Conservation (phyloP, 2,113 vertebrate species). For the Merops nubicus region DNA sequence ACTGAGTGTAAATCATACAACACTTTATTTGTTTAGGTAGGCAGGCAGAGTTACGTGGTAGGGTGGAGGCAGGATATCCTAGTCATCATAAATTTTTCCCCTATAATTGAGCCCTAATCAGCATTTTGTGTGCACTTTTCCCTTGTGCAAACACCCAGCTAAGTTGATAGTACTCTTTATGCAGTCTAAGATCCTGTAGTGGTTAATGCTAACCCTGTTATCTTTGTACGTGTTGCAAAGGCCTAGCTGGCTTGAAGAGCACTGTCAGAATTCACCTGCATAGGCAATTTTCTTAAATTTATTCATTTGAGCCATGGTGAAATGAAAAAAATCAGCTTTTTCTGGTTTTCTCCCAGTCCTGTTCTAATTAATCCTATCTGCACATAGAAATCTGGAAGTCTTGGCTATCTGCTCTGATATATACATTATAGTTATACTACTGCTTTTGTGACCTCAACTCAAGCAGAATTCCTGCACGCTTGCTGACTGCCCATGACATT, state of each 20-base stretch:
- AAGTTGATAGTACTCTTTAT: background rate
- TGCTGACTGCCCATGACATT: background rate
- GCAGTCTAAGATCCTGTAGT: background rate
- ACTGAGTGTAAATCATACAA: background rate
- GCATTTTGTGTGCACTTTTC: background rate
- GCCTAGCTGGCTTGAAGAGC: background rate
- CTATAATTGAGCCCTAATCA: conserved; percentile 29
- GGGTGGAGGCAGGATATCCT: conserved; percentile 82
- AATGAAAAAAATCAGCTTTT: background rate
- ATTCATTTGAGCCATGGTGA: background rate
- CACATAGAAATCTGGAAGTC: background rate
- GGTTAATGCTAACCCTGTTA: background rate
- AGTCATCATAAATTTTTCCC: conserved; percentile 66
- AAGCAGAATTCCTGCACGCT: background rate
- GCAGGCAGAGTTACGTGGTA: conserved; percentile 47
- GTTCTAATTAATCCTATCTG: background rate
- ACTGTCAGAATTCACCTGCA: background rate
- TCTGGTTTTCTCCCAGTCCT: background rate
- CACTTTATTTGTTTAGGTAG: conserved; percentile 45
- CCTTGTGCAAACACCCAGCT: background rate
- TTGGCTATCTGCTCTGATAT: background rate
- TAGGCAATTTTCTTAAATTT: background rate
- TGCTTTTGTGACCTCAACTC: background rate
- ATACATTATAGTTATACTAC: background rate
- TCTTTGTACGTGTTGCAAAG: background rate